phyloP scores from a whole-genome alignment of 1,140 invertebrate genomes.

The Euglossa dilemma region DNA sequence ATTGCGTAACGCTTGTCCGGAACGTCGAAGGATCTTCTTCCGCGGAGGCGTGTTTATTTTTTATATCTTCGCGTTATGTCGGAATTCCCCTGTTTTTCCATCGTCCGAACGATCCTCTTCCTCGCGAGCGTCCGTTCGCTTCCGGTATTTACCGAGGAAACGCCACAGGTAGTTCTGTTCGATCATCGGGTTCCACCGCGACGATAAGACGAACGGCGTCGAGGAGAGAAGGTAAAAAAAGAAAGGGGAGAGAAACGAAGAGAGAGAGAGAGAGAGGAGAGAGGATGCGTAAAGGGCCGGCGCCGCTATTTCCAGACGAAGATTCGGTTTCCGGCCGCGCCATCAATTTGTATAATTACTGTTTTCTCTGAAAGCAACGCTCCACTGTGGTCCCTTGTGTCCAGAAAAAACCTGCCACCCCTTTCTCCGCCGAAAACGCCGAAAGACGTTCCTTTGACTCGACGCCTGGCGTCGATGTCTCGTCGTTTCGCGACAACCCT shows the following conservation, averaged over 20 bases:
- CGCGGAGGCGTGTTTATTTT: too few relatives aligned
- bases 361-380: conserved; percentile 67
- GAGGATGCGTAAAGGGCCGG: conserved; percentile 50
- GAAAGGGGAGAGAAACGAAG: background rate
- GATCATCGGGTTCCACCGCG: conserved; percentile 5
- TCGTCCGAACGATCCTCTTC: background rate
- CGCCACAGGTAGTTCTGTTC: conserved; percentile 42
- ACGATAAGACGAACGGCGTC: background rate
- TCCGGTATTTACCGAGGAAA: background rate
- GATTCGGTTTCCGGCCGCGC: conserved; percentile 67
- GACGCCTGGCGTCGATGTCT: background rate
- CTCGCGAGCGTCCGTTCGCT: background rate
- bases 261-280: background rate
- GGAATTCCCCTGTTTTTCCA: too few relatives aligned
- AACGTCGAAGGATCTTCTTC: background rate
- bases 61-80: too few relatives aligned
- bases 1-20: conserved; percentile 25
- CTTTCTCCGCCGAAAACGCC: background rate
- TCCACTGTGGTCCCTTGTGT: conserved; percentile 15
- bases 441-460: conserved; percentile 17
- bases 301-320: conserved; percentile 72
- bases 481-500: background rate
- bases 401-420: conserved; percentile 20
- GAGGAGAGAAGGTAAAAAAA: background rate
- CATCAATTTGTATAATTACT: conserved; percentile 69